Evolutionary conservation across 92 coral and sea anemone genomes (phyloP).

Genomic region (Ricordea florida): DNA sequence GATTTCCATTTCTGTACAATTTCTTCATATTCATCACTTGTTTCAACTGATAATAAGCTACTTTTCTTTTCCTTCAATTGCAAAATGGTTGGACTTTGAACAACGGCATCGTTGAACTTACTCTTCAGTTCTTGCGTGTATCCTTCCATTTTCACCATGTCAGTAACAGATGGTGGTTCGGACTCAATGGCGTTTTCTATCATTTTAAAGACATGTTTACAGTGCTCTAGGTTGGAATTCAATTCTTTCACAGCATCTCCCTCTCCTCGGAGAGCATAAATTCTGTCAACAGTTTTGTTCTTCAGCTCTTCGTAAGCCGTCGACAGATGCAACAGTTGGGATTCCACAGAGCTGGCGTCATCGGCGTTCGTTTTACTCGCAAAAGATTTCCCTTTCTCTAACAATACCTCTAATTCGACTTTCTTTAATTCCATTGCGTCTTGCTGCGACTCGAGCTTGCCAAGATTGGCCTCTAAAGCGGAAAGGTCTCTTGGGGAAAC

Average conservation of each 20-base stretch:
- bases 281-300: neutral
- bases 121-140: constrained; percentile 56
- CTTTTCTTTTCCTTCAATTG: constrained; percentile 52
- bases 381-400: constrained; percentile 35
- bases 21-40: constrained; percentile 45
- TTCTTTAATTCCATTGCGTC: constrained; percentile 11
- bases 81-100: constrained; percentile 39
- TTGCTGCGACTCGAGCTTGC: neutral
- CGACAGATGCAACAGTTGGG: constrained; percentile 6
- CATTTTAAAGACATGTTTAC: constrained; percentile 33
- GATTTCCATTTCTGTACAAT: constrained; percentile 62
- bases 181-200: constrained; percentile 32
- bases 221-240: constrained; percentile 51
- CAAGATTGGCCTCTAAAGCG: neutral
- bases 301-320: constrained; percentile 24
- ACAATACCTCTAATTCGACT: constrained; percentile 19
- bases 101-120: constrained; percentile 48
- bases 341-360: constrained; percentile 13
- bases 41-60: constrained; percentile 1
- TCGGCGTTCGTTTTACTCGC: constrained; percentile 38
- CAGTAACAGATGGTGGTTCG: constrained; percentile 12
- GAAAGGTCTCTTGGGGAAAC: neutral
- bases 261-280: constrained; percentile 14
- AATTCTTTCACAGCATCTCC: constrained; percentile 24
- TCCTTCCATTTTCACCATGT: constrained; percentile 55